Percentiles rank a stretch among this genome's conserved stretches.
phyloP scores from a whole-genome alignment of 2,797 vertebrate genomes.

The Myotis findleyi region DNA sequence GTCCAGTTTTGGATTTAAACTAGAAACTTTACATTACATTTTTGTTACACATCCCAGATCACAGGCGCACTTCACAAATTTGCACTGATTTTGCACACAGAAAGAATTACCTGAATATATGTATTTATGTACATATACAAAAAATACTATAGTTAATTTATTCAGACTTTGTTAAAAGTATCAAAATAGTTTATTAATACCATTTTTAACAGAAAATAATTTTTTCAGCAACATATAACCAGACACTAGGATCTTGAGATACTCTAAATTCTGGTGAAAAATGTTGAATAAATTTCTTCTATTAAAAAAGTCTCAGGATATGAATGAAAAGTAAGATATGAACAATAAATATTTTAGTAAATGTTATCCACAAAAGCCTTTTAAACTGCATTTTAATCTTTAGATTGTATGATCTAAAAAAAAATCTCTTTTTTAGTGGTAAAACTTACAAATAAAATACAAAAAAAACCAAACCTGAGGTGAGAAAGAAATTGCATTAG shows the following conservation, averaged over 20 bases:
- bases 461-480: background rate
- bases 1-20: background rate
- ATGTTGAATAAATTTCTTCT: background rate
- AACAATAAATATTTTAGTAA: constrained; percentile 47
- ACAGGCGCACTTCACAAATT: background rate
- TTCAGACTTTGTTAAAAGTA: background rate
- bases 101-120: background rate
- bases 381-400: constrained; percentile 21
- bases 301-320: background rate
- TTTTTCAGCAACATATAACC: background rate
- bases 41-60: background rate
- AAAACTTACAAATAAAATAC: constrained; percentile 48
- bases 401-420: constrained; percentile 33
- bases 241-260: background rate
- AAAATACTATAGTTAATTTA: background rate
- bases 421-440: constrained; percentile 28
- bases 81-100: background rate
- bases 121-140: background rate
- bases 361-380: background rate
- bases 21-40: background rate
- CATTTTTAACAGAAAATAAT: constrained; percentile 22
- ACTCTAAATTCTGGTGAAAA: background rate
- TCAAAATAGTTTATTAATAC: background rate
- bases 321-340: constrained; percentile 9
- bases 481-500: constrained; percentile 1